A percentile compares a stretch with the other conserved stretches of the same genome.
These are phyloP conservation scores for Pogonocichla stellata DNA, from an alignment of 2,113 vertebrate genomes.

Conservation along the genomic window DNA sequence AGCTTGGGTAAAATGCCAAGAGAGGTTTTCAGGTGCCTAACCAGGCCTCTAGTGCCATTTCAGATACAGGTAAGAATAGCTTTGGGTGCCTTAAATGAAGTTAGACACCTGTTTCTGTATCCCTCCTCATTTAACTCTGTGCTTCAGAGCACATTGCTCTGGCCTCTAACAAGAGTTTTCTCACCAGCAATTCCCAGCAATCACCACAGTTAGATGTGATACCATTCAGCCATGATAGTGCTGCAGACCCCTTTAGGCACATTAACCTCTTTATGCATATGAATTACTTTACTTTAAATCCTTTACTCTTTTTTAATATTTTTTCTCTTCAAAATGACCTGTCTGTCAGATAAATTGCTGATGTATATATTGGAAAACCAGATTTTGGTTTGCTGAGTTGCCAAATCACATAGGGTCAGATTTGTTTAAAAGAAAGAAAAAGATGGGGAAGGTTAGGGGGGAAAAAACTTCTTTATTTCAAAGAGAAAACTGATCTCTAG, in stretches of 20 bases:
- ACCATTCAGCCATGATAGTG: neutral
- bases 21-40: neutral
- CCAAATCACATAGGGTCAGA: neutral
- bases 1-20: neutral
- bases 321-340: neutral
- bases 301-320: neutral
- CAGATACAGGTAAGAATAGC: neutral
- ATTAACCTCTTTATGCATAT: neutral
- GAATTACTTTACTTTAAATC: neutral
- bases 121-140: neutral
- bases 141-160: neutral
- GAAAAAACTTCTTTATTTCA: neutral
- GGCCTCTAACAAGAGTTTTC: neutral
- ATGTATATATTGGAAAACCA: neutral
- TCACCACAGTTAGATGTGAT: neutral
- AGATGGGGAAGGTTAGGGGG: rapidly evolving
- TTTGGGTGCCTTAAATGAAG: neutral
- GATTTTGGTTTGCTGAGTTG: neutral
- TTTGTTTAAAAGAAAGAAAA: neutral
- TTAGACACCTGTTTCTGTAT: neutral
- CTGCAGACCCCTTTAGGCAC: neutral
- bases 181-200: neutral
- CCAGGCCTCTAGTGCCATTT: neutral
- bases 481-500: neutral
- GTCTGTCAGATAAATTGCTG: neutral